phyloP scores from a whole-genome alignment of 2,888 invertebrate genomes.

The Stenichneumon culpator region DNA sequence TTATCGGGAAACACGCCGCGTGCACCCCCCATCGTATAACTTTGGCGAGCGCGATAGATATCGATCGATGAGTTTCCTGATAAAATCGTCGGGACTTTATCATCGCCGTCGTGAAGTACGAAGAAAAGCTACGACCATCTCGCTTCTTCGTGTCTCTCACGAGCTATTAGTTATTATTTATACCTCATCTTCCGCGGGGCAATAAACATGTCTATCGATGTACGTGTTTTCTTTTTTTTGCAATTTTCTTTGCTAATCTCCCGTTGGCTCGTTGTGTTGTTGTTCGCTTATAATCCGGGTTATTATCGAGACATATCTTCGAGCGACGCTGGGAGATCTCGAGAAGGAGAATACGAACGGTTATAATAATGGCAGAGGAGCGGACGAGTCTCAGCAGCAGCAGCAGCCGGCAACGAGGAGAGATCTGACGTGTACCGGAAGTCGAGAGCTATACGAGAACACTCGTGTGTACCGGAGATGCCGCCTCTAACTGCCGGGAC shows the following conservation, averaged over 20 bases:
- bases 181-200: background rate
- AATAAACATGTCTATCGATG: background rate
- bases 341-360: constrained; percentile 15
- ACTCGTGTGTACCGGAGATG: constrained; percentile 73
- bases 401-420: constrained; percentile 60
- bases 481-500: constrained; percentile 72
- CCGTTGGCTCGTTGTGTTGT: background rate
- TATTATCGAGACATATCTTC: constrained; percentile 1
- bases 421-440: constrained; percentile 78
- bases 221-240: background rate
- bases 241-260: constrained; percentile 2
- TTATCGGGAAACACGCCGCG: background rate
- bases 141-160: background rate
- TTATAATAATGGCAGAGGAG: constrained; percentile 40
- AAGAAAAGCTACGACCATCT: background rate
- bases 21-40: background rate
- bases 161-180: constrained; percentile 11
- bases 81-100: background rate
- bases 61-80: constrained; percentile 17
- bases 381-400: constrained; percentile 47
- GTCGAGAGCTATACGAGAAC: constrained; percentile 67
- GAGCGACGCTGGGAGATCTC: constrained; percentile 2
- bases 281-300: background rate
- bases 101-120: background rate
- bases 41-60: background rate